Conservation (phyloP, 2,113 vertebrate genomes). For the Polyodon spathula region DNA sequence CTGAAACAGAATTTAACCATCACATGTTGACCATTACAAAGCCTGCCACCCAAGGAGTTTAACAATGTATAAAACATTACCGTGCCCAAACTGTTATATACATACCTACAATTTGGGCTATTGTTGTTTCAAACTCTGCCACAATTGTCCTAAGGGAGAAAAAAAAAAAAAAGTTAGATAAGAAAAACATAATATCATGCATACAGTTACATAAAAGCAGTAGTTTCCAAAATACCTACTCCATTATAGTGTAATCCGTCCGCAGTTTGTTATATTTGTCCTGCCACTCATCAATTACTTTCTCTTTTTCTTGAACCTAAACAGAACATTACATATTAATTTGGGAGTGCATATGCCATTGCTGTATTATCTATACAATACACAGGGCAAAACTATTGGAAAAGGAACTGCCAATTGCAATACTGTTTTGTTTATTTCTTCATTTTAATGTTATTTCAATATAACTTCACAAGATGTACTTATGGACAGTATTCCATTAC, state of each 20-base stretch:
- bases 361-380: too few species aligned
- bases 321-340: background rate
- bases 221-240: conserved; percentile 45
- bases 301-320: conserved; percentile 53
- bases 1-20: conserved; percentile 30
- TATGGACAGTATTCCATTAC: too few species aligned
- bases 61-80: too few species aligned
- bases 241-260: conserved; percentile 66
- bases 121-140: conserved; percentile 66
- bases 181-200: background rate
- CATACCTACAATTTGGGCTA: conserved; percentile 69
- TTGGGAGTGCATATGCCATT: too few species aligned
- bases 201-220: background rate
- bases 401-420: too few species aligned
- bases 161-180: background rate
- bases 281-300: conserved; percentile 49
- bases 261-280: conserved; percentile 49
- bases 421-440: background rate
- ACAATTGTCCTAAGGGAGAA: conserved; percentile 64
- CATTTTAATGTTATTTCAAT: background rate
- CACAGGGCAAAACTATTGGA: too few species aligned
- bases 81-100: background rate
- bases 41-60: too few species aligned
- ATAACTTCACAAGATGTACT: background rate
- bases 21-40: too few species aligned